A percentile compares a stretch with the other conserved stretches of the same genome.
phyloP scores from a whole-genome alignment of 2,797 vertebrate genomes.

The Coccyzus lansbergi region DNA sequence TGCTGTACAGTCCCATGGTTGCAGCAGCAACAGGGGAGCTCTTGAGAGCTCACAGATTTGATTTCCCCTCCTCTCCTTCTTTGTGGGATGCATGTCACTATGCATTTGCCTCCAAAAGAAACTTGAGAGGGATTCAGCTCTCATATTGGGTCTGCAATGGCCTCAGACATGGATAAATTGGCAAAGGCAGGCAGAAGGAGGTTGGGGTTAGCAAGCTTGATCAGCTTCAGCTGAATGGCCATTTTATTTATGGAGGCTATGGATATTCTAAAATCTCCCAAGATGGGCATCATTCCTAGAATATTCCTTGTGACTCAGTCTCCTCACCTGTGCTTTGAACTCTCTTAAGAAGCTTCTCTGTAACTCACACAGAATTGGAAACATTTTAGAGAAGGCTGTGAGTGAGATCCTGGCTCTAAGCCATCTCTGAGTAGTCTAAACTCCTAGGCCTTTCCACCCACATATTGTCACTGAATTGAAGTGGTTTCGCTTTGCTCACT shows the following conservation, averaged over 20 bases:
- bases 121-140: not conserved
- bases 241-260: not conserved
- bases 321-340: not conserved
- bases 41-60: rapidly evolving
- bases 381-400: not conserved
- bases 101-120: not conserved
- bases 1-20: rapidly evolving
- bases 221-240: not conserved
- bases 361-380: not conserved
- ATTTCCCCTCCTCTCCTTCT: not conserved
- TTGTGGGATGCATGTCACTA: not conserved
- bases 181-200: not conserved
- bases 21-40: not conserved
- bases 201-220: not conserved
- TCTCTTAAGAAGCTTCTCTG: not conserved
- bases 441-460: not conserved
- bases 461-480: not conserved
- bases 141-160: not conserved
- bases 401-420: not conserved
- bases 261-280: not conserved
- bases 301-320: not conserved
- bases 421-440: not conserved
- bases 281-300: not conserved
- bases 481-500: not conserved
- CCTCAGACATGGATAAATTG: not conserved